These are phyloP conservation scores for Erythrocercus mccallii DNA, from an alignment of 2,113 vertebrate genomes.

Conservation along the genomic window DNA sequence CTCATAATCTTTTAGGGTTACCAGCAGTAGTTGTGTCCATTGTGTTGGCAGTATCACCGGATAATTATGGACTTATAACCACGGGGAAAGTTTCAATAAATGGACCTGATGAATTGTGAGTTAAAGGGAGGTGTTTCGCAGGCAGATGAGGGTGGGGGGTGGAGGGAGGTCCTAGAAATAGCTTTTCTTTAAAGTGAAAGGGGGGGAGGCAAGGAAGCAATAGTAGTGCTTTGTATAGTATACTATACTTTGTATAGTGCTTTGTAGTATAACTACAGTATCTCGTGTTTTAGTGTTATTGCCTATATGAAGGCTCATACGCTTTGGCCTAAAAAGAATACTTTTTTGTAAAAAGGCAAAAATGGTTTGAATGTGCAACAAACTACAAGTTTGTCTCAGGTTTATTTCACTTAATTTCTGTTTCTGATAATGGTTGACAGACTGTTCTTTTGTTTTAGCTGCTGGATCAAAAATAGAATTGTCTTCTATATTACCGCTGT, in stretches of 20 bases:
- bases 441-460: constrained; percentile 74
- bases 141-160: background rate
- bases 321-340: background rate
- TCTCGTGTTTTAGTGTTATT: background rate
- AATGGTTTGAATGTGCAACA: background rate
- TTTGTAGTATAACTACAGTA: background rate
- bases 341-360: background rate
- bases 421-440: background rate
- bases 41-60: constrained; percentile 80
- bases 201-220: background rate
- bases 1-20: constrained; percentile 75
- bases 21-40: constrained; percentile 85
- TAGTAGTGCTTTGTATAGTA: background rate
- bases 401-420: background rate
- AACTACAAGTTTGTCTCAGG: background rate
- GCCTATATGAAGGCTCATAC: background rate
- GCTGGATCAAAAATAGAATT: constrained; percentile 86
- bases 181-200: background rate
- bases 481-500: constrained; percentile 91
- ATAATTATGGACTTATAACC: constrained; percentile 84
- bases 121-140: background rate
- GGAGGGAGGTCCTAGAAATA: background rate
- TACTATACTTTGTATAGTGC: too few relatives aligned
- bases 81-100: constrained; percentile 79
- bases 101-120: constrained; percentile 88